These are phyloP conservation scores for Poeciliopsis turneri DNA, from an alignment of 2,797 vertebrate genomes.

Conservation along the genomic window DNA sequence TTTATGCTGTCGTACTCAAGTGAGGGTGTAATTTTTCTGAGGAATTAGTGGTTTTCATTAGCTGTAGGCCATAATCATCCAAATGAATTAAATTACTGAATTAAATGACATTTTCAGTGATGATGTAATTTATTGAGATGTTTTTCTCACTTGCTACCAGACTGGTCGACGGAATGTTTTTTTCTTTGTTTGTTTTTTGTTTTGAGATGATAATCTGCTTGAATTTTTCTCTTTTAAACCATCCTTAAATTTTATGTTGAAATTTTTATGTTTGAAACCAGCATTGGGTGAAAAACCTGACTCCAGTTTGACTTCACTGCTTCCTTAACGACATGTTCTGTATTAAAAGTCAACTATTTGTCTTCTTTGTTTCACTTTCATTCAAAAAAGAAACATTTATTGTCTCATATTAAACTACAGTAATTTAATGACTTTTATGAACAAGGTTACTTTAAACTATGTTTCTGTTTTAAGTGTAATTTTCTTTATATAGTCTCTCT, in stretches of 20 bases:
- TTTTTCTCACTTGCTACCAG: constrained; percentile 6
- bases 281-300: not conserved
- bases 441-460: constrained; percentile 27
- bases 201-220: not conserved
- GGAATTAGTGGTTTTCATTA: not conserved
- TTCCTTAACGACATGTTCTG: constrained; percentile 19
- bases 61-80: not conserved
- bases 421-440: constrained; percentile 24
- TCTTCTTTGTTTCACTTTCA: not conserved
- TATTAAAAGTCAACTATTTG: not conserved
- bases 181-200: constrained; percentile 4
- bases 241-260: not conserved
- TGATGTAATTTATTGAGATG: not conserved
- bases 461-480: constrained; percentile 38
- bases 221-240: not conserved
- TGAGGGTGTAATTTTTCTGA: not conserved
- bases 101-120: not conserved
- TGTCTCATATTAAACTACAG: not conserved
- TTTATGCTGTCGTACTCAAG: not conserved
- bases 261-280: constrained; percentile 7
- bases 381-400: not conserved
- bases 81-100: not conserved
- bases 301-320: constrained; percentile 3
- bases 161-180: constrained; percentile 17
- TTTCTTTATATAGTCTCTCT: constrained; percentile 58